Conservation (phyloP, 1,140 invertebrate genomes). For the Thaumetopoea pityocampa region DNA sequence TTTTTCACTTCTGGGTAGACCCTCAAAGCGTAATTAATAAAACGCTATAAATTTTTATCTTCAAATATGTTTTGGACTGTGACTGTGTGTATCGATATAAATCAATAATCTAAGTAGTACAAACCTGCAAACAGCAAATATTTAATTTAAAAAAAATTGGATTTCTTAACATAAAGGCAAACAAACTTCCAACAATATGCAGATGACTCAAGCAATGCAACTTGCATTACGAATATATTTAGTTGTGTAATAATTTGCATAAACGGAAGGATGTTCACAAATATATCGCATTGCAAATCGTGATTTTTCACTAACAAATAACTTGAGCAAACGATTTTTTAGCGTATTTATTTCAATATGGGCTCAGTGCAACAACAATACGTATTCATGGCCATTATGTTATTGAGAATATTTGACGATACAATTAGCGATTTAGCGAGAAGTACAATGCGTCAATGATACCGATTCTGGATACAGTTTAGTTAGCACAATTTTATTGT, state of each 20-base stretch:
- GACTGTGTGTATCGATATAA: no score
- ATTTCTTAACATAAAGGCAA: no score
- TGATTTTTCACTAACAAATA: constrained; percentile 13
- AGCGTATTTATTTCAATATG: constrained; percentile 30
- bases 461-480: constrained; percentile 45
- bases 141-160: no score
- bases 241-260: constrained; percentile 16
- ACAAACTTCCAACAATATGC: constrained; percentile 1
- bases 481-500: constrained; percentile 53
- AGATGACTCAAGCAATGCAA: not conserved
- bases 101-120: no score
- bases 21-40: no score
- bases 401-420: constrained; percentile 56
- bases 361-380: constrained; percentile 47
- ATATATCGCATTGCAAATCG: constrained; percentile 9
- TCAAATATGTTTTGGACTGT: no score
- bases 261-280: constrained; percentile 17
- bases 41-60: no score
- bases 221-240: constrained; percentile 5
- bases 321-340: constrained; percentile 23
- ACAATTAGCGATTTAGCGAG: constrained; percentile 34
- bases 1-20: no score
- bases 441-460: constrained; percentile 45
- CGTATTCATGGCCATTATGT: constrained; percentile 61
- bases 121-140: no score